phyloP scores from a whole-genome alignment of 2,888 invertebrate species.

The Epirrita christyi region DNA sequence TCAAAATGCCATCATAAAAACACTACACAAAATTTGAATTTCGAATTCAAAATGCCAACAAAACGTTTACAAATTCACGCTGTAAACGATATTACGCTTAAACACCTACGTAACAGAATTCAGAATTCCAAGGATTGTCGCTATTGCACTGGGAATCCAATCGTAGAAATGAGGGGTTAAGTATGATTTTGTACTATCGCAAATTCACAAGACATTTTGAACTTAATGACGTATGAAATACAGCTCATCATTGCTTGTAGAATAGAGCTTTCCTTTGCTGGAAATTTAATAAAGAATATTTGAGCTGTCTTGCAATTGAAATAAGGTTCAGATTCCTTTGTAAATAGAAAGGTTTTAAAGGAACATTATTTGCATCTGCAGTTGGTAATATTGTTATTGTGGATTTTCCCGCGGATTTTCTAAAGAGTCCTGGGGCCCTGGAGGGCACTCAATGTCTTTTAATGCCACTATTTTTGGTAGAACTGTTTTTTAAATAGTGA shows the following conservation, averaged over 20 bases:
- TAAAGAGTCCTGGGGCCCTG: constrained; percentile 17
- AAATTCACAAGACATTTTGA: neutral
- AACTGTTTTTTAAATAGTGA: neutral
- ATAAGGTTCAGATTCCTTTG: constrained; percentile 13
- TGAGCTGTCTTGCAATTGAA: neutral
- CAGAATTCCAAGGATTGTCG: constrained; percentile 25
- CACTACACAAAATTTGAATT: constrained; percentile 34
- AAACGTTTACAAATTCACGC: constrained; percentile 32
- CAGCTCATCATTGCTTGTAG: neutral
- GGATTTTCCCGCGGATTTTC: constrained; percentile 57
- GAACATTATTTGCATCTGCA: constrained; percentile 45
- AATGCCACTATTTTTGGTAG: constrained; percentile 11
- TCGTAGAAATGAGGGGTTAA: constrained; percentile 28
- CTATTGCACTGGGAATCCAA: constrained; percentile 26
- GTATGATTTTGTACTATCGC: constrained; percentile 11
- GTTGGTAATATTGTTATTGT: constrained; percentile 57
- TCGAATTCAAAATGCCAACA: constrained; percentile 30
- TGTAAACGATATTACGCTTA: constrained; percentile 36
- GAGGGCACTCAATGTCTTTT: constrained; percentile 18
- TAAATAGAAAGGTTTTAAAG: neutral
- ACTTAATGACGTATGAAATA: neutral
- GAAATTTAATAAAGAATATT: neutral
- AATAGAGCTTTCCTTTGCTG: neutral
- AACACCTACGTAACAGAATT: constrained; percentile 34
- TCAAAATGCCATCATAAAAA: constrained; percentile 36